Conservation (phyloP, 2,797 vertebrate species). For the Chaenodraco wilsoni region DNA sequence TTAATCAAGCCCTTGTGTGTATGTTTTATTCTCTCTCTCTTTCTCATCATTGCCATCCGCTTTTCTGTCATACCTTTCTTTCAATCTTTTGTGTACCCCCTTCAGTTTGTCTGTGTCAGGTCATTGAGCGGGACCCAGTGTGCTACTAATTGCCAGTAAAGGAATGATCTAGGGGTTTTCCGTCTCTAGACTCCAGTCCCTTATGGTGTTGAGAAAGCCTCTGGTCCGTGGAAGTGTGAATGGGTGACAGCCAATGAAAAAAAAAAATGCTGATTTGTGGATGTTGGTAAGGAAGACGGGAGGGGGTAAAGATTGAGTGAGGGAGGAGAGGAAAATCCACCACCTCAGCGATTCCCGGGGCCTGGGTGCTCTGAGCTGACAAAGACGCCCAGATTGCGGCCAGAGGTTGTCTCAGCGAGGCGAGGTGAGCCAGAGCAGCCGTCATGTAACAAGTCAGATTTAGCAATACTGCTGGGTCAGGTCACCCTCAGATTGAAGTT, state of each 20-base stretch:
- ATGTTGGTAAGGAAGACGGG: slow-evolving; percentile 53
- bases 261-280: slow-evolving; percentile 79
- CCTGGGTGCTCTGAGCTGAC: slow-evolving; percentile 69
- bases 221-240: slow-evolving; percentile 61
- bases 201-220: slow-evolving; percentile 47
- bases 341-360: slow-evolving; percentile 79
- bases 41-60: slow-evolving; percentile 45
- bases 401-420: slow-evolving; percentile 71
- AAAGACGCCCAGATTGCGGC: slow-evolving; percentile 77
- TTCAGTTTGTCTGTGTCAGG: slow-evolving; percentile 26
- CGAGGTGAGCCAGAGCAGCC: slow-evolving; percentile 70
- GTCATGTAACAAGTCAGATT: slow-evolving; percentile 80
- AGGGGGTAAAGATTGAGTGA: slow-evolving; percentile 68
- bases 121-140: slow-evolving; percentile 36
- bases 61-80: slow-evolving; percentile 52
- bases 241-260: slow-evolving; percentile 59
- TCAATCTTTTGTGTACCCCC: slow-evolving; percentile 17
- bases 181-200: slow-evolving; percentile 24
- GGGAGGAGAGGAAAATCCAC: slow-evolving; percentile 72
- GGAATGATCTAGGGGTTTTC: slow-evolving; percentile 55
- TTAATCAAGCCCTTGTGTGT: slow-evolving; percentile 74
- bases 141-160: slow-evolving; percentile 60
- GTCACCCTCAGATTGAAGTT: slow-evolving; percentile 74
- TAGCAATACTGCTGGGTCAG: slow-evolving; percentile 81
- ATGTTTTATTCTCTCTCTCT: slow-evolving; percentile 61